Evolutionary conservation across 1,140 invertebrate species (phyloP).

Genomic region (Epicauta chinensis): DNA sequence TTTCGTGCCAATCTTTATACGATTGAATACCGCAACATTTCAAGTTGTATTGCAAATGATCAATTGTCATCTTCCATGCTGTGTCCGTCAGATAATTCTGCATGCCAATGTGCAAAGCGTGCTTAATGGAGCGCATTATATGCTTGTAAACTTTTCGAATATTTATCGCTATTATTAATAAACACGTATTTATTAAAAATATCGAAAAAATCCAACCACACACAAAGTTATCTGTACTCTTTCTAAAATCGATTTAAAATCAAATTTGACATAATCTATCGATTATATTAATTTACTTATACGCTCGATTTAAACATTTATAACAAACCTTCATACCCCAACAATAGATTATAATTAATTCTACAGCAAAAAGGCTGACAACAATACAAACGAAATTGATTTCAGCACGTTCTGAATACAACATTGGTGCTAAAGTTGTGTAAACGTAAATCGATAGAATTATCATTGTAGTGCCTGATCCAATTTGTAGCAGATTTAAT

Average conservation of each 20-base stretch:
- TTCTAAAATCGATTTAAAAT: conserved; percentile 24
- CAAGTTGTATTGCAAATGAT: conserved; percentile 38
- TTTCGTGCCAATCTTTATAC: conserved; percentile 40
- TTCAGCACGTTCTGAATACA: conserved; percentile 37
- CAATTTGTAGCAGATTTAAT: conserved; percentile 30
- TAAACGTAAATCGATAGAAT: conserved; percentile 32
- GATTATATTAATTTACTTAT: conserved; percentile 31
- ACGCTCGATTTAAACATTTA: conserved; percentile 35
- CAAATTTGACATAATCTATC: conserved; percentile 3
- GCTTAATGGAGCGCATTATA: conserved; percentile 34
- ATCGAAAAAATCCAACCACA: conserved; percentile 33
- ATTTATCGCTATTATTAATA: conserved; percentile 32
- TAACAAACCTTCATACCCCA: conserved; percentile 36
- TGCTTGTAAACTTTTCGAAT: conserved; percentile 35
- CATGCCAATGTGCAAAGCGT: conserved; percentile 36
- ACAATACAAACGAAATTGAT: conserved; percentile 38
- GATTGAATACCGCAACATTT: conserved; percentile 40
- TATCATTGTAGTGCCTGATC: conserved; percentile 29
- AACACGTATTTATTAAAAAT: conserved; percentile 29
- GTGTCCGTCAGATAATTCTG: conserved; percentile 39
- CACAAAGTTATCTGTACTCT: conserved; percentile 36
- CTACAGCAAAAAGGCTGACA: conserved; percentile 34
- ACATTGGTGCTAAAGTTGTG: conserved; percentile 28
- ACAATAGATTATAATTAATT: conserved; percentile 30
- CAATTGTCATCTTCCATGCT: conserved; percentile 39